Conservation (phyloP, 2,888 invertebrate species). For the Lasioglossum calceatum region DNA sequence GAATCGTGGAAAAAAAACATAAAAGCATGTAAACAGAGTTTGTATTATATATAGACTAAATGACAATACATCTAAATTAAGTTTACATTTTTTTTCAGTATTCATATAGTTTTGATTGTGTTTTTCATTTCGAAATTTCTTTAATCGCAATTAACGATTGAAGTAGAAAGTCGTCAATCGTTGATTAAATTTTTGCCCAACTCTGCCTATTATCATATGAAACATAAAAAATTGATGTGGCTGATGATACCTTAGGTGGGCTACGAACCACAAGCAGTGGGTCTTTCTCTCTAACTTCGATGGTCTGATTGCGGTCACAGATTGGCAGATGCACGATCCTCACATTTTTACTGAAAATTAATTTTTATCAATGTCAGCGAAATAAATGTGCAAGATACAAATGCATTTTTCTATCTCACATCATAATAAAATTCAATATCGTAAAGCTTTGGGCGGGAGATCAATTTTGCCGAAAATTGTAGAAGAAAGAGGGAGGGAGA, state of each 20-base stretch:
- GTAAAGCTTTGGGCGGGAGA: not conserved
- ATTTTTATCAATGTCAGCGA: not conserved
- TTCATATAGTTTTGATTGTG: too few species aligned
- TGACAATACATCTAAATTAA: too few species aligned
- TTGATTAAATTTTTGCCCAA: too few species aligned
- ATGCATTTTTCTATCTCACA: not conserved
- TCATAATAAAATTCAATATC: too few species aligned
- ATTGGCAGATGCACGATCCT: constrained; percentile 79
- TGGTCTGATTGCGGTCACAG: constrained; percentile 77
- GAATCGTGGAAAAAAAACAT: too few species aligned
- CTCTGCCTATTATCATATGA: not conserved
- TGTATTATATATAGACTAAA: too few species aligned
- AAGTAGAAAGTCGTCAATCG: too few species aligned
- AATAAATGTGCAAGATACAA: not conserved
- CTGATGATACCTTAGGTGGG: not conserved
- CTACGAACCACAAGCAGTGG: constrained; percentile 71
- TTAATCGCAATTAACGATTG: too few species aligned
- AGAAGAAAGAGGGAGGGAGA: not conserved
- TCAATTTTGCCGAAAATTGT: not conserved
- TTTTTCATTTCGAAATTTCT: too few species aligned
- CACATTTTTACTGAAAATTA: constrained; percentile 77
- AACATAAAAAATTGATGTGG: not conserved
- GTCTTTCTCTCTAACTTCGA: constrained; percentile 76
- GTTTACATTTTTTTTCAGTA: too few species aligned
- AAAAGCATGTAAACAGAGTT: too few species aligned